Evolutionary conservation across 35 echinoderm and acorn worm species (phyloP), one percentile per base, ranked within the genome.

Genomic region (Acanthaster planci): DNA sequence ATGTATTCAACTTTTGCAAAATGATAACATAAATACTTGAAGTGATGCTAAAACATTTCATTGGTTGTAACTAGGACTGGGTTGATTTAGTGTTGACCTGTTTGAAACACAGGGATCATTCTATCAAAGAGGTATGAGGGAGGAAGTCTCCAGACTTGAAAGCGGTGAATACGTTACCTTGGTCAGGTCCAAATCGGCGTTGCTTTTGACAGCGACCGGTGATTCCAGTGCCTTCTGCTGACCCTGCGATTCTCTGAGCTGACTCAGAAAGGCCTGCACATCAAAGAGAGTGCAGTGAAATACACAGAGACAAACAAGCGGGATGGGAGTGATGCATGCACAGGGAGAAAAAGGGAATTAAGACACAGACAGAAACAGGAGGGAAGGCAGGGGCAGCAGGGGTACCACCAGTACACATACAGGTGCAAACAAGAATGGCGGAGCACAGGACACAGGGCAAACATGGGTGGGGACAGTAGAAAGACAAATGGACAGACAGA

Each of bases 281-380:
- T 40, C 77, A 79, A 79, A 52, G 77, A 79, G 38, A 50, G 77
- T 44, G 77, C 77, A 79, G 77, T 38, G 64, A 35, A 72, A 35
- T 3, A 72, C 64, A 72, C 12, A 22, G 59, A 17, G 60, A 78
- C 77, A 79, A 38, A 79, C 38, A 4, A 72, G 5, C 4, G 4
- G 34, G 60, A 17, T 29, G 22, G 34, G 60, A 39, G 77, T 26
- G 21, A 52, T 10, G 38, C 38, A 52, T 4, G 39, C 10, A 79
- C 2, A 5, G 77, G 18, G 47, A 52, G 32, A 40, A 79, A 52
- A 14, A 39, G 22, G 47, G 29, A 17, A 36, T 29, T 5, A 8
- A 72, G 60, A 26, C 22, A 72, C 22, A 36, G 17, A 26, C 4
- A 17, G 34, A 36, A 8, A 6, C 5, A 26, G 34, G 34, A 5